Percentiles rank a stretch among this genome's conserved stretches.
These are phyloP conservation scores for Sinocyclocheilus anshuiensis DNA, from an alignment of 2,113 vertebrate genomes.

Conservation along the genomic window DNA sequence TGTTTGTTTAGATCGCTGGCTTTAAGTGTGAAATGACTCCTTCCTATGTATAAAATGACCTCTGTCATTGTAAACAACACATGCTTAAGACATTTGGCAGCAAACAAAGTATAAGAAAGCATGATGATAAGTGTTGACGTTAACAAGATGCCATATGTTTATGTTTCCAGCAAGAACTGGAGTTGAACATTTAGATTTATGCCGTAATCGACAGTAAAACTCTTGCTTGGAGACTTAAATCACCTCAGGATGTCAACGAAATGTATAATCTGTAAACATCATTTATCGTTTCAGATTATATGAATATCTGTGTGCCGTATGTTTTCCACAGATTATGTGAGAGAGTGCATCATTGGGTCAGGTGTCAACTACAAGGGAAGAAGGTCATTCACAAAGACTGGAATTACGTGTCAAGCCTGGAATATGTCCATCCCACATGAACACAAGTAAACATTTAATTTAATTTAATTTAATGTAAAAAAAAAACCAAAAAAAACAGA, in stretches of 20 bases:
- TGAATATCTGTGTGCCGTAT: conserved; percentile 45
- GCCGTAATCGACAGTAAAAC: background rate
- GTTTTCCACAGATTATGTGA: conserved; percentile 83
- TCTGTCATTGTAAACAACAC: conserved; percentile 37
- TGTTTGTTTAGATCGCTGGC: background rate
- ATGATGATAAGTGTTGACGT: conserved; percentile 16
- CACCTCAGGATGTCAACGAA: conserved; percentile 13
- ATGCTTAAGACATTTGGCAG: conserved; percentile 17
- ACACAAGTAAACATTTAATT: conserved; percentile 84
- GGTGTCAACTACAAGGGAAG: conserved; percentile 91
- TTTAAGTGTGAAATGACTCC: conserved; percentile 17
- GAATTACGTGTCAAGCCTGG: conserved; percentile 93
- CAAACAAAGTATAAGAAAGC: conserved; percentile 8
- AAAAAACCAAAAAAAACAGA: background rate
- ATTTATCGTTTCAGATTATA: conserved; percentile 38
- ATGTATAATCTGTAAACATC: conserved; percentile 28
- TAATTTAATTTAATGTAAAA: background rate
- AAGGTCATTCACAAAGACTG: conserved; percentile 87
- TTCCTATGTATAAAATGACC: conserved; percentile 9
- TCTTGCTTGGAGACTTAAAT: conserved; percentile 4
- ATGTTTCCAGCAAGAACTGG: conserved; percentile 26
- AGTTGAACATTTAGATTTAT: background rate
- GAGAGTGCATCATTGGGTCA: conserved; percentile 88
- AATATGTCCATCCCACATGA: conserved; percentile 93
- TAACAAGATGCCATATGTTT: conserved; percentile 25